A percentile compares a stretch with the other conserved stretches of the same genome.
These are phyloP conservation scores for Octonoba sinensis DNA, from an alignment of 2,888 invertebrate species.

Conservation along the genomic window DNA sequence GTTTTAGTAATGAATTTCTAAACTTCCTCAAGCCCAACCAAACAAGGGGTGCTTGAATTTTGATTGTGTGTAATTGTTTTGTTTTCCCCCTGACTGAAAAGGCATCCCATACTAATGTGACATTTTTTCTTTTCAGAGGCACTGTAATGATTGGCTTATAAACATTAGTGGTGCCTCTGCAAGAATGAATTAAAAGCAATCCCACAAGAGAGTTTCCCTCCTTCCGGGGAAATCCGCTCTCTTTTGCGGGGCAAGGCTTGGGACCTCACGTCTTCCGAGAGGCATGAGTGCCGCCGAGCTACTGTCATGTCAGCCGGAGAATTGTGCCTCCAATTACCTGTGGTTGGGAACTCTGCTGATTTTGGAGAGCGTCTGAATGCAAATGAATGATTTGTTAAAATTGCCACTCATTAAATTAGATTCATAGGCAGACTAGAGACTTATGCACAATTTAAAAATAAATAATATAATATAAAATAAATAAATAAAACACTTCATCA, in stretches of 20 bases:
- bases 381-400: too few species aligned
- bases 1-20: too few species aligned
- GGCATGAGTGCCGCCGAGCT: not conserved
- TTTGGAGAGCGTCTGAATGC: conserved; percentile 9
- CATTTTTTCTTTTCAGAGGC: conserved; percentile 65
- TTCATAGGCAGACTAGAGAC: too few species aligned
- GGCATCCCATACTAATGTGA: conserved; percentile 31
- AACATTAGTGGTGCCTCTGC: conserved; percentile 65
- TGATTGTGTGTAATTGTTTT: conserved; percentile 17
- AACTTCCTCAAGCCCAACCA: not conserved
- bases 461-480: too few species aligned
- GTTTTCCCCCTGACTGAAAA: conserved; percentile 5
- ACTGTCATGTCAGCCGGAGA: conserved; percentile 48
- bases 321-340: conserved; percentile 40
- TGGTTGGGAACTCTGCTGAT: conserved; percentile 46
- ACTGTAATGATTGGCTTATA: conserved; percentile 65
- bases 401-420: too few species aligned
- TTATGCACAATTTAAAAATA: too few species aligned
- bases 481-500: too few species aligned
- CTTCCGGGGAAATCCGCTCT: conserved; percentile 23
- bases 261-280: not conserved
- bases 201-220: conserved; percentile 30
- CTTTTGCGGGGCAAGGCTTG: conserved; percentile 15
- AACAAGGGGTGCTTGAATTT: conserved; percentile 39
- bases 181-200: conserved; percentile 51